Base-by-base conservation (phyloP, 1,140 invertebrate species). In the Brachionus sp. region DNA sequence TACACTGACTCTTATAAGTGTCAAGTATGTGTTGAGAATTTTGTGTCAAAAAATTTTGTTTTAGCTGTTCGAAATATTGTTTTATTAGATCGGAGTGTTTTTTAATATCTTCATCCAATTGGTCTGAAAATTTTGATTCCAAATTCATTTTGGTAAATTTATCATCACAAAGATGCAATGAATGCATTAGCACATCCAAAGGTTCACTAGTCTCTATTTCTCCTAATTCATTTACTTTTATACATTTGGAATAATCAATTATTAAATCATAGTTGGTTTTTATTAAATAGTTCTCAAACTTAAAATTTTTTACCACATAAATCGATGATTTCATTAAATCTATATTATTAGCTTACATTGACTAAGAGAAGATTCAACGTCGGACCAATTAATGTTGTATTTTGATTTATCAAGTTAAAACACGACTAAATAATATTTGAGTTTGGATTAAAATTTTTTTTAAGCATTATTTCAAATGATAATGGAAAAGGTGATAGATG, bases 31-130 rank as follows among this genome's bases (percentile, higher is more conserved):
- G 39, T n/a, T 80, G 50, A 1, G 46, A 10, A 19, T 39, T 62
- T 44, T 80, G 46, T 5, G 50, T 37, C 16, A 80, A 19, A 42
- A 80, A 66, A 25, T 35, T 80, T 80, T 80, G 50, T 35, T 80
- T 80, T 25, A 80, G 5, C 25, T 66, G 77, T 10, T 80, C 77
- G 57, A 80, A 80, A 44, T 80, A 80, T 19, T 19, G 19, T 29
- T 66, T 57, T 37, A 80, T 80, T 19, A 62, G 10, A 23, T 80
- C 62, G 7, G 77, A 80, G 16, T 80, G 77, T 19, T 66, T 57
- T 66, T 80, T 80, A 3, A 80, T 80, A n/a, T 80, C 77, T 39
- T 80, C 77, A 13, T 80, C 77, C 10, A 80, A 37, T 66, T 80
- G 19, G 6, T 80, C 50, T 75, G 33, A 39, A 39, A 70, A 39